A percentile compares a stretch with the other conserved stretches of the same genome.
These are phyloP conservation scores for Ennomos erosarius DNA, from an alignment of 2,888 invertebrate species.

Conservation along the genomic window DNA sequence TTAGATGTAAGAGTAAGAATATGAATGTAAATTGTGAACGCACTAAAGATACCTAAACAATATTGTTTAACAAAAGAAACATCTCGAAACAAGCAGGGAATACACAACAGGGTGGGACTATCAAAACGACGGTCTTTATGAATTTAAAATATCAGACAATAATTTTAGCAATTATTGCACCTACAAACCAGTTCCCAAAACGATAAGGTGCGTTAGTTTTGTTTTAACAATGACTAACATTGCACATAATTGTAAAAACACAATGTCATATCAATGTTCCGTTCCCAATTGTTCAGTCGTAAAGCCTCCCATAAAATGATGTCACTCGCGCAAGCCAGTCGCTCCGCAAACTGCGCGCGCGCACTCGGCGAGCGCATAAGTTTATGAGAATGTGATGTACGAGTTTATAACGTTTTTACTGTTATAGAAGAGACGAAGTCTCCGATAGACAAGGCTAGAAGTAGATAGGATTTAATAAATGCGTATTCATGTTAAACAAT, in stretches of 20 bases:
- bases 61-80: constrained; percentile 28
- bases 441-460: constrained; percentile 81
- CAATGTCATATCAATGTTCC: constrained; percentile 30
- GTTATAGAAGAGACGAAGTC: constrained; percentile 78
- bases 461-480: constrained; percentile 79
- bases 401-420: constrained; percentile 77
- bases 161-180: constrained; percentile 69
- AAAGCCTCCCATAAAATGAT: constrained; percentile 35
- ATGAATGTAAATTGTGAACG: constrained; percentile 20
- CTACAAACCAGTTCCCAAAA: constrained; percentile 46
- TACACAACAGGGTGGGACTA: constrained; percentile 72
- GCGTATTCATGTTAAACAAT: constrained; percentile 76
- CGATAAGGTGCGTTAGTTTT: constrained; percentile 42
- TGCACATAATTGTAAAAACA: constrained; percentile 25
- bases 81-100: constrained; percentile 58
- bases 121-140: constrained; percentile 66
- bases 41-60: constrained; percentile 17
- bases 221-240: constrained; percentile 12
- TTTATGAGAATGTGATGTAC: constrained; percentile 55
- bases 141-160: constrained; percentile 82
- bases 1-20: constrained; percentile 29
- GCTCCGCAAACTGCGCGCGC: constrained; percentile 20
- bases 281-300: constrained; percentile 42
- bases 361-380: constrained; percentile 42
- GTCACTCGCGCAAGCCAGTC: constrained; percentile 27